Percentiles rank a stretch among this genome's conserved stretches.
Conservation (phyloP, 2,797 vertebrate species). For the Pseudomugil gertrudae region DNA sequence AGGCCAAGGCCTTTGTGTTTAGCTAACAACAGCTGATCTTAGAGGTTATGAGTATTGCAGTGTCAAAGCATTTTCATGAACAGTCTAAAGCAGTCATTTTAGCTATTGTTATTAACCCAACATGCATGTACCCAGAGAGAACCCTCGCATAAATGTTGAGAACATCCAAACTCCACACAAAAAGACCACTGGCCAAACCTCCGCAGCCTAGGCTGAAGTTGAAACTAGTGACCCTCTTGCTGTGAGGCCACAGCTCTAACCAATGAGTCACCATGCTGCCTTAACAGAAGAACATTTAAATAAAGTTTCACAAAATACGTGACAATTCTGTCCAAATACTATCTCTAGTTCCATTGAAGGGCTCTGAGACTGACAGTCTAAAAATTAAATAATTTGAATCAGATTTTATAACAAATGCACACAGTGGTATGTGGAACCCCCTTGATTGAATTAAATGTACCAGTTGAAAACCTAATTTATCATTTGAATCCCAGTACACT, state of each 20-base stretch:
- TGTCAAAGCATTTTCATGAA: slow-evolving; percentile 22
- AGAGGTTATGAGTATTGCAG: slow-evolving; percentile 15
- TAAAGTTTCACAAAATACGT: background rate
- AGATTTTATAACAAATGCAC: background rate
- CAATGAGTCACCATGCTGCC: too few relatives aligned
- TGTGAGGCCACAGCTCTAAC: too few relatives aligned
- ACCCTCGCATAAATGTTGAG: too few relatives aligned
- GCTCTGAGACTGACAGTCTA: background rate
- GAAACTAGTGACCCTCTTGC: too few relatives aligned
- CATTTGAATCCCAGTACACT: too few relatives aligned
- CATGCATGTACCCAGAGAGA: too few relatives aligned
- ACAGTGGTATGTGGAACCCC: background rate
- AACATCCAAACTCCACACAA: too few relatives aligned
- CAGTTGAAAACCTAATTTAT: too few relatives aligned
- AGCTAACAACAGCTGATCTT: slow-evolving; percentile 14
- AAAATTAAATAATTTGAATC: background rate
- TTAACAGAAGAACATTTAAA: too few relatives aligned
- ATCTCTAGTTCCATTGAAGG: slow-evolving; percentile 16
- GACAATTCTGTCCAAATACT: background rate
- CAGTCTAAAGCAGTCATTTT: background rate
- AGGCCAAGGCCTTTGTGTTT: slow-evolving; percentile 12
- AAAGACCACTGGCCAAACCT: too few relatives aligned
- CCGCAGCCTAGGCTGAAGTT: too few relatives aligned
- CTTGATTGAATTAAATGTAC: background rate
- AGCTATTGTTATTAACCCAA: too few relatives aligned